phyloP scores from a whole-genome alignment of 2,888 invertebrate genomes.

The Conops quadrifasciatus region DNA sequence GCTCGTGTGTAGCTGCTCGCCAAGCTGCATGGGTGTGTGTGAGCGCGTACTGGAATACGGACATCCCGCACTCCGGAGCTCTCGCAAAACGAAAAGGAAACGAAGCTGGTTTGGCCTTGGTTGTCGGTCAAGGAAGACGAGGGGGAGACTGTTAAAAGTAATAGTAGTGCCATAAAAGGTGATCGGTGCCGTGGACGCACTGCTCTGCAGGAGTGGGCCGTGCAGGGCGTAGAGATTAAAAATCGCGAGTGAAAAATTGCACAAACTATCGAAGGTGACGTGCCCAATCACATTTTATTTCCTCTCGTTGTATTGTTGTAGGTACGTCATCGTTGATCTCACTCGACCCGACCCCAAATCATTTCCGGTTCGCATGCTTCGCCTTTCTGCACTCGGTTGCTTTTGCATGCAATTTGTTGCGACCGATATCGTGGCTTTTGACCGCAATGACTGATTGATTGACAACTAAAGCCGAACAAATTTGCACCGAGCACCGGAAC shows the following conservation, averaged over 20 bases:
- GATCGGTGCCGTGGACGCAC: too few relatives aligned
- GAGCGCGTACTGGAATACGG: too few relatives aligned
- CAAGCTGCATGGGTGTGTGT: not conserved
- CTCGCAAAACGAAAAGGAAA: conserved; percentile 14
- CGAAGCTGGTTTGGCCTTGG: too few relatives aligned
- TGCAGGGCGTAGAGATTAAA: conserved; percentile 32
- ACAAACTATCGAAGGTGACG: conserved; percentile 35
- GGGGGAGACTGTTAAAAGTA: not conserved
- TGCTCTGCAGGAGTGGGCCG: not conserved
- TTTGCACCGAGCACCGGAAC: not conserved
- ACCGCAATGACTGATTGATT: conserved; percentile 48
- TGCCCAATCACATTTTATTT: conserved; percentile 45
- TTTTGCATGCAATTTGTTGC: not conserved
- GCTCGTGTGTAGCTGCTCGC: not conserved
- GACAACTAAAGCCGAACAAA: conserved; percentile 41
- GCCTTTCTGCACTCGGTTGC: conserved; percentile 4
- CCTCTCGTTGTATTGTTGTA: conserved; percentile 9
- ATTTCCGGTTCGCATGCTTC: conserved; percentile 7
- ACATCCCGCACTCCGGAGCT: not conserved
- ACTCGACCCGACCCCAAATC: not conserved
- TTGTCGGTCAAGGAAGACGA: not conserved
- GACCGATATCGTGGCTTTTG: conserved; percentile 28
- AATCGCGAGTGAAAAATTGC: conserved; percentile 21
- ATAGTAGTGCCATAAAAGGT: too few relatives aligned
- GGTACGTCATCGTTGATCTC: not conserved